These are phyloP conservation scores for Oscheius sp. DNA, from an alignment of 2,888 invertebrate genomes.

Conservation along the genomic window DNA sequence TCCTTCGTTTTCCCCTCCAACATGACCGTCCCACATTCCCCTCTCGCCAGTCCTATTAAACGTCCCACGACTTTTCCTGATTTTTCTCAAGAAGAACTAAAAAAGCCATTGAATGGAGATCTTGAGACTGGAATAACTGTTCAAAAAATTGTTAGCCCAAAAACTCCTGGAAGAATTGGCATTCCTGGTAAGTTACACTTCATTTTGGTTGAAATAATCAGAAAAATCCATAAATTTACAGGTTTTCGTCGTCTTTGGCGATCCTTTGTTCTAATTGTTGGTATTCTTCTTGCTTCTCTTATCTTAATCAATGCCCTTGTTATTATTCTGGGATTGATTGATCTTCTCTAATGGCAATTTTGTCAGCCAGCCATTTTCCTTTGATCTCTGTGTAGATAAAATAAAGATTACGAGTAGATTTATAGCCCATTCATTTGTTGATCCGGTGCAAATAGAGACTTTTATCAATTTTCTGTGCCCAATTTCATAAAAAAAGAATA, in stretches of 20 bases:
- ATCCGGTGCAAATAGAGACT: too few species aligned
- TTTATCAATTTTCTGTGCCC: too few species aligned
- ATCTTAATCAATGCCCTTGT: slow-evolving; percentile 24
- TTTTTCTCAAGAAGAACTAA: not conserved
- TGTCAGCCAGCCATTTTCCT: not conserved
- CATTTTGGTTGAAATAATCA: not conserved
- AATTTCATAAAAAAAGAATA: too few species aligned
- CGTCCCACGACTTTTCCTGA: slow-evolving; percentile 8
- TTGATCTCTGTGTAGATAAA: slow-evolving; percentile 11
- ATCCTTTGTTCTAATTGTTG: slow-evolving; percentile 9
- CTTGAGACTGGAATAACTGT: not conserved
- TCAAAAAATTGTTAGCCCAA: too few species aligned
- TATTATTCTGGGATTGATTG: slow-evolving; percentile 25
- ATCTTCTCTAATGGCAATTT: not conserved
- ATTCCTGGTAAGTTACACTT: not conserved
- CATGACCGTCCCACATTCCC: slow-evolving; percentile 16
- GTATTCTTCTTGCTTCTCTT: not conserved
- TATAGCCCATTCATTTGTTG: too few species aligned
- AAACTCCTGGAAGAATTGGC: too few species aligned
- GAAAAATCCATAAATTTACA: slow-evolving; percentile 7
- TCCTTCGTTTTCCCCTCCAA: not conserved
- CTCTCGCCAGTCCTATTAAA: slow-evolving; percentile 18
- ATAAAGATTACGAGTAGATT: too few species aligned
- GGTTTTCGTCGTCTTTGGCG: slow-evolving; percentile 26
- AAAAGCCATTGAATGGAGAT: not conserved